Evolutionary conservation across 1,140 invertebrate species (phyloP).

Genomic region (Probaryconus sp.): DNA sequence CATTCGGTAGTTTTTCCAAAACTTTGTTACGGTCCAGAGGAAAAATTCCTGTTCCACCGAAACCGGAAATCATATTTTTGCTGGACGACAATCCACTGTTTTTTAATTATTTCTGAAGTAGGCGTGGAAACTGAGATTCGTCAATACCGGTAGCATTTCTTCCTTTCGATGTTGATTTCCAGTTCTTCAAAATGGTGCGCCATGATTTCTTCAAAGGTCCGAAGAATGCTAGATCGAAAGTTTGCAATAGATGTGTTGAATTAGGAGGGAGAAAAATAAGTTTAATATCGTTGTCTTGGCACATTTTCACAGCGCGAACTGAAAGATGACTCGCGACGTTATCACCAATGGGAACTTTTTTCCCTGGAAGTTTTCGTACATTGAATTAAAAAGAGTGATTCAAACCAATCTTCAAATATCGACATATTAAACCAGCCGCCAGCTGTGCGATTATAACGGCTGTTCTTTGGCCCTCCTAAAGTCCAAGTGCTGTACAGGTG

Average conservation of each 20-base stretch:
- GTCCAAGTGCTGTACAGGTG: slow-evolving; percentile 70
- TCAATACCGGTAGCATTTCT: slow-evolving; percentile 27
- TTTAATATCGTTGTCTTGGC: slow-evolving; percentile 4
- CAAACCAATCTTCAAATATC: slow-evolving; percentile 72
- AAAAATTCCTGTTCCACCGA: slow-evolving; percentile 23
- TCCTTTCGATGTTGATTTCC: slow-evolving; percentile 17
- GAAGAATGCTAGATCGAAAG: slow-evolving; percentile 23
- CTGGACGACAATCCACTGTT: slow-evolving; percentile 16
- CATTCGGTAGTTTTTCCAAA: slow-evolving; percentile 18
- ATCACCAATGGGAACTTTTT: slow-evolving; percentile 42
- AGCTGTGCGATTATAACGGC: slow-evolving; percentile 67
- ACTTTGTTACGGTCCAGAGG: slow-evolving; percentile 26
- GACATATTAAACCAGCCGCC: slow-evolving; percentile 68
- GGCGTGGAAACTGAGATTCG: slow-evolving; percentile 19
- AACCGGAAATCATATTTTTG: slow-evolving; percentile 22
- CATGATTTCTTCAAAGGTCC: slow-evolving; percentile 13
- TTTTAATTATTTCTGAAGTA: slow-evolving; percentile 9
- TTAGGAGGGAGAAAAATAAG: slow-evolving; percentile 25
- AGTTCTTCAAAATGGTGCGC: slow-evolving; percentile 6
- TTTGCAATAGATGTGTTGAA: slow-evolving; percentile 22
- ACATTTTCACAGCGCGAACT: slow-evolving; percentile 1
- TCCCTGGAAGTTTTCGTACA: slow-evolving; percentile 33
- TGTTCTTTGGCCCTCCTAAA: slow-evolving; percentile 62
- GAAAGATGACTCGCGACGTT: slow-evolving; percentile 23
- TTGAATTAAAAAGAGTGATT: slow-evolving; percentile 49